A percentile compares a stretch with the other conserved stretches of the same genome.
phyloP scores from a whole-genome alignment of 2,113 vertebrate species.

The Myiozetetes cayanensis region DNA sequence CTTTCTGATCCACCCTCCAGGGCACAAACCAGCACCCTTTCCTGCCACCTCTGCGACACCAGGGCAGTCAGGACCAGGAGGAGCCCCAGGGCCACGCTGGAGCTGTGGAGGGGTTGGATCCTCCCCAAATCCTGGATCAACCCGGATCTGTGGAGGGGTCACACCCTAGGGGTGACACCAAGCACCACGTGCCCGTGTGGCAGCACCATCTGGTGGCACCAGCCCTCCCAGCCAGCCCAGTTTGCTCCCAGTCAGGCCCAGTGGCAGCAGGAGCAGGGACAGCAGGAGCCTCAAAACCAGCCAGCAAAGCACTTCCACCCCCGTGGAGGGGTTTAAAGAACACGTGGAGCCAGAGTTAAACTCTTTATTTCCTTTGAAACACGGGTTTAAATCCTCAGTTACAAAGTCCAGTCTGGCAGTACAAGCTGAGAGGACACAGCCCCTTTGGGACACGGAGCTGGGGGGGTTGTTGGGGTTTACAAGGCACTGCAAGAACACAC shows the following conservation, averaged over 20 bases:
- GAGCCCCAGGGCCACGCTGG: background rate
- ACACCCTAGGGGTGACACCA: background rate
- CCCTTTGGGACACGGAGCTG: background rate
- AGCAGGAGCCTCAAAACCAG: background rate
- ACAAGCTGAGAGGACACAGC: background rate
- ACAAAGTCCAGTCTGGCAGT: constrained; percentile 30
- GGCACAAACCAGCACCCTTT: background rate
- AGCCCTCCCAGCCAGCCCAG: background rate
- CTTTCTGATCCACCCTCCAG: background rate
- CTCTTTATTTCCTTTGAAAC: constrained; percentile 61
- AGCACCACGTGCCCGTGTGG: rapidly evolving
- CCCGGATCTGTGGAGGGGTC: background rate
- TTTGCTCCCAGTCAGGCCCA: background rate
- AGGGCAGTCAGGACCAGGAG: rapidly evolving
- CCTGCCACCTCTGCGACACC: background rate
- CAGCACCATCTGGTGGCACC: constrained; percentile 51
- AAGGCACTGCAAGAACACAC: constrained; percentile 64
- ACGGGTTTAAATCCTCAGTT: background rate
- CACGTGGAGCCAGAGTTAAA: background rate
- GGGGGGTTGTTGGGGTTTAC: background rate
- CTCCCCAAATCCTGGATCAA: background rate
- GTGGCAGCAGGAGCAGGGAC: background rate
- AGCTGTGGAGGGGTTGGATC: rapidly evolving
- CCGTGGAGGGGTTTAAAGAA: background rate
- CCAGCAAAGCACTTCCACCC: rapidly evolving